Percentiles rank a stretch among this genome's conserved stretches.
phyloP scores from a whole-genome alignment of 2,113 vertebrate genomes.

The Aplodontia rufa region DNA sequence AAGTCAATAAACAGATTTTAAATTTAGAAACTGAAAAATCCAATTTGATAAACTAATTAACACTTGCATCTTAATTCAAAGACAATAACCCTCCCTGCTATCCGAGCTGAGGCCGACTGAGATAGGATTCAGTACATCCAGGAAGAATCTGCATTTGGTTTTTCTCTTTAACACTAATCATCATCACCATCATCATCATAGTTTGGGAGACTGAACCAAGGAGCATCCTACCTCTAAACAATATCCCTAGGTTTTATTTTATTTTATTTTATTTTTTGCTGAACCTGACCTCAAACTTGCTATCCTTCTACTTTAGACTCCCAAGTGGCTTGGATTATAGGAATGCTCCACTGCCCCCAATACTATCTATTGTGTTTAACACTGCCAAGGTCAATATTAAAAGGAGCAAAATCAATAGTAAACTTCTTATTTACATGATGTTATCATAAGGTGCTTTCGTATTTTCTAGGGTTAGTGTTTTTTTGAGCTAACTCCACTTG shows the following conservation, averaged over 20 bases:
- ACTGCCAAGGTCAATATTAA: neutral
- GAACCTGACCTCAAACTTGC: too few relatives aligned
- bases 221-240: too few relatives aligned
- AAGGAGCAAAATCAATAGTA: neutral
- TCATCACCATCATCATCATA: too few relatives aligned
- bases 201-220: too few relatives aligned
- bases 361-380: neutral
- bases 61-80: neutral
- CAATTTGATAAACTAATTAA: neutral
- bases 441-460: neutral
- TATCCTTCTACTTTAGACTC: too few relatives aligned
- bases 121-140: neutral
- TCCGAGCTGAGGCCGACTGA: neutral
- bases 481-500: neutral
- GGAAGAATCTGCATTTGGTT: neutral
- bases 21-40: neutral
- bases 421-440: neutral
- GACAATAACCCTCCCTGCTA: neutral
- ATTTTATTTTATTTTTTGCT: too few relatives aligned
- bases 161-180: neutral
- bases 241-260: too few relatives aligned
- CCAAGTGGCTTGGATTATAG: too few relatives aligned
- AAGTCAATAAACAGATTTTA: neutral
- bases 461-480: neutral
- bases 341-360: too few relatives aligned